Base-by-base conservation (phyloP, 2,113 vertebrate species). In the Hipposideros armiger region DNA sequence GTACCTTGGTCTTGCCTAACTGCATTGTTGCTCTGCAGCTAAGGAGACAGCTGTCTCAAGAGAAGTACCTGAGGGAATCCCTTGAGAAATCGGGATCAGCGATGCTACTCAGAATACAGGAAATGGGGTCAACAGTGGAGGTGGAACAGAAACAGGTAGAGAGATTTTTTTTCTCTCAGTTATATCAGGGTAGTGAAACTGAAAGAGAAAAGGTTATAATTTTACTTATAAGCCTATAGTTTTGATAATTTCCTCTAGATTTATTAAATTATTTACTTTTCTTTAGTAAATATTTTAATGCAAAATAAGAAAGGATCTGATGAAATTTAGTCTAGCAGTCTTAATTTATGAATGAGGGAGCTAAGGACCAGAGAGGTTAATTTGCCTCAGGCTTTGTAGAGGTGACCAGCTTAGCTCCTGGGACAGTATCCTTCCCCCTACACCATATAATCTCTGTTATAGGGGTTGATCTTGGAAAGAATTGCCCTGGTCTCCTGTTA, bases 51-150 rank as follows among this genome's bases (percentile, higher is more conserved):
- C 96, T 98, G 82, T 98, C 94, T 16, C 98, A 97, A 97, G 98
- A 99, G 94, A 97, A 97, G 10, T 89, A 94, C 42, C 80, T 94
- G 30, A 93, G 96, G 8, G 92, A 97, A 36, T 97, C 98, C 84
- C 95, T 98, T 50, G 98, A 98, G 96, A 97, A 98, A 95, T 98
- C 98, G 76, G 98, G 98, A 42, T 95, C 94, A 66, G 86, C 96
- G 30, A 96, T 99, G 95, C 96, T 99, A 26, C 96, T 95, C 95
- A 97, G 90, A 69, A 95, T 99, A 60, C 96, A 98, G 88, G 98
- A 98, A 92, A 98, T 99, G 98, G 98, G 98, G 93, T 92, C 80
- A 80, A 95, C 90, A 22, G 97, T 98, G 94, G 98, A 98, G 78
- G 64, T 81, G 62, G 98, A 99, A 92, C 95, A 60, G 83, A 97